Base-by-base conservation (phyloP, 2,797 vertebrate genomes). In the Sparus aurata region DNA sequence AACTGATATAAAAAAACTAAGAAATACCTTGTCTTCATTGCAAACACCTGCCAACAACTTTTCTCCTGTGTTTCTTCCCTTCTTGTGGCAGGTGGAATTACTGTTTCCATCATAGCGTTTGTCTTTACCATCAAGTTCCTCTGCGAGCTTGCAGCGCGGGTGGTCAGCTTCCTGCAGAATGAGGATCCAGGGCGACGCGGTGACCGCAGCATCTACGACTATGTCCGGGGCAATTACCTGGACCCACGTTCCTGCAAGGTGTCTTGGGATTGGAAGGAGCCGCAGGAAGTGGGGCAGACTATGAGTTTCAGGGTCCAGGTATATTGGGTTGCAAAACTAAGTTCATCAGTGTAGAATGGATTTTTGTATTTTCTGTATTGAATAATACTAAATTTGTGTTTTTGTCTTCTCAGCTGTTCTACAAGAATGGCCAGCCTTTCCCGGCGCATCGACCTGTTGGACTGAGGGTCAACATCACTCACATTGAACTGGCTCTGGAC, bases 111-210 rank as follows among this genome's bases (percentile, higher is more conserved):
- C 96, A 97, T 99, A 93, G 97, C 96, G 90, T 98, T 99, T 93
- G 96, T 99, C 95, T 98, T 99, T 94, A 99, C 97, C 94, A 98
- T 99, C 96, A 99, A 99, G 97, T 99, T 99, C 96, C 96, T 99
- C 85, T 98, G 97, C 92, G 98, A 99, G 94, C 97, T 99, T 92
- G 97, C 97, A 84, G 98, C 97, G 88, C 96, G 98, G 79, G 97
- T 99, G 89, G 97, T 99, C 95, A 99, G 97, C 95, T 99, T 99
- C 94, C 95, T 99, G 90, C 98, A 99, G 89, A 97, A 99, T 98
- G 98, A 99, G 89, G 98, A 98, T 93, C 97, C 98, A 83, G 97
- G 97, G 27, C 96, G 97, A 77, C 95, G 97, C 81, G 97, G 97
- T 73, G 98, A 99, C 92, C 97, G 97, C 83, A 99, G 97, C 87